These are phyloP conservation scores for Masnerella sp. DNA, from an alignment of 2,888 invertebrate species.

Conservation along the genomic window DNA sequence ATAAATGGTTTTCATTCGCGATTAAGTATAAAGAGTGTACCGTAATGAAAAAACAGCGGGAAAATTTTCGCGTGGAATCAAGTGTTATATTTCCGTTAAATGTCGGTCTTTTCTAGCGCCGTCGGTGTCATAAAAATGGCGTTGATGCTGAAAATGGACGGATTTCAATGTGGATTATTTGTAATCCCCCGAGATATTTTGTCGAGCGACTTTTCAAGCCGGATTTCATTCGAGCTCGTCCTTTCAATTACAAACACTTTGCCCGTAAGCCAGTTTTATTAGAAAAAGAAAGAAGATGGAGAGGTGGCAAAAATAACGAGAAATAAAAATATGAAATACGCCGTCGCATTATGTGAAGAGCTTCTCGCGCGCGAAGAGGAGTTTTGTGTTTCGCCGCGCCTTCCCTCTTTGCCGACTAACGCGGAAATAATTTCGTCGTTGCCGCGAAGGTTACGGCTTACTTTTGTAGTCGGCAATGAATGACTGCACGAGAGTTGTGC, in stretches of 20 bases:
- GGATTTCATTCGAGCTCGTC: conserved; percentile 15
- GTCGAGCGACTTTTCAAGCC: conserved; percentile 26
- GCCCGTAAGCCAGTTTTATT: conserved; percentile 30
- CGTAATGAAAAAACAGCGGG: conserved; percentile 2
- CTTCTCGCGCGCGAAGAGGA: too few species aligned
- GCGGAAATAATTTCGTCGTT: conserved; percentile 6
- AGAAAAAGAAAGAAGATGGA: conserved; percentile 5
- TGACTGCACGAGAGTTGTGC: neutral
- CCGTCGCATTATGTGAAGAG: too few species aligned
- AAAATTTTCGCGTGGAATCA: neutral
- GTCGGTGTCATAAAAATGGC: conserved; percentile 2
- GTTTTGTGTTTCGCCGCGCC: neutral
- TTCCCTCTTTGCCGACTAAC: conserved; percentile 3
- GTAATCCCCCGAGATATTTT: conserved; percentile 32
- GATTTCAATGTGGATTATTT: conserved; percentile 37
- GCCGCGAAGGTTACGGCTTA: neutral
- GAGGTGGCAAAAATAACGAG: neutral
- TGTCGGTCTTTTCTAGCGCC: conserved; percentile 6
- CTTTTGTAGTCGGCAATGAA: neutral
- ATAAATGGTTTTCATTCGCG: too few species aligned
- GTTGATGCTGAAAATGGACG: conserved; percentile 21
- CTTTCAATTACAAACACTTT: conserved; percentile 31
- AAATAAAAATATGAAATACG: conserved; percentile 17
- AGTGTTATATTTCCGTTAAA: conserved; percentile 12
- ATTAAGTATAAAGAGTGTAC: too few species aligned